Conservation (phyloP, 2,113 vertebrate species). For the Dasyornis broadbenti region DNA sequence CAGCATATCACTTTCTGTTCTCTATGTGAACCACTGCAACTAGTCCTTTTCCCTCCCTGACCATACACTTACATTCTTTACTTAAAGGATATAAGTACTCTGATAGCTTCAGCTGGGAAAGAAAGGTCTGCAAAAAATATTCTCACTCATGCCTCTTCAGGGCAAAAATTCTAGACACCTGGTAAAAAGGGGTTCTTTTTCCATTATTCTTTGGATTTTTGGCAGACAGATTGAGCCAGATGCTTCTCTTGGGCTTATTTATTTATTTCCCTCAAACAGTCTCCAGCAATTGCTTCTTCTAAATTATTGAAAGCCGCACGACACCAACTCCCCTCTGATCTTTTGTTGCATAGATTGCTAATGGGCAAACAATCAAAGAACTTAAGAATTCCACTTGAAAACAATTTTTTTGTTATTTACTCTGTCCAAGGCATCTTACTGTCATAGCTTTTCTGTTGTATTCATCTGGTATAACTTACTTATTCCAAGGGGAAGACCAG, state of each 20-base stretch:
- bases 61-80: neutral
- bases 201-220: conserved; percentile 9
- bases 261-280: conserved; percentile 4
- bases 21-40: neutral
- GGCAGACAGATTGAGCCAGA: conserved; percentile 16
- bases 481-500: neutral
- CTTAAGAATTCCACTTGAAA: conserved; percentile 16
- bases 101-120: neutral
- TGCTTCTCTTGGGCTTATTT: conserved; percentile 27
- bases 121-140: neutral
- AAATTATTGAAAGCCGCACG: neutral
- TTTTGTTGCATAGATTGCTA: neutral
- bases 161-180: neutral
- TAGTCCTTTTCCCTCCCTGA: neutral
- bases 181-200: neutral
- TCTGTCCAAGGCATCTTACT: neutral
- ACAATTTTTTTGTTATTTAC: neutral
- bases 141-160: neutral
- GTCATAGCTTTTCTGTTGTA: neutral
- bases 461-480: neutral
- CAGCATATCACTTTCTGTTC: neutral
- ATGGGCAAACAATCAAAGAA: conserved; percentile 40
- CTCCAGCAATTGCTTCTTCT: conserved; percentile 7
- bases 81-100: neutral
- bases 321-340: conserved; percentile 8